Conservation (phyloP, 2,888 invertebrate species). For the Apodemia duryi region DNA sequence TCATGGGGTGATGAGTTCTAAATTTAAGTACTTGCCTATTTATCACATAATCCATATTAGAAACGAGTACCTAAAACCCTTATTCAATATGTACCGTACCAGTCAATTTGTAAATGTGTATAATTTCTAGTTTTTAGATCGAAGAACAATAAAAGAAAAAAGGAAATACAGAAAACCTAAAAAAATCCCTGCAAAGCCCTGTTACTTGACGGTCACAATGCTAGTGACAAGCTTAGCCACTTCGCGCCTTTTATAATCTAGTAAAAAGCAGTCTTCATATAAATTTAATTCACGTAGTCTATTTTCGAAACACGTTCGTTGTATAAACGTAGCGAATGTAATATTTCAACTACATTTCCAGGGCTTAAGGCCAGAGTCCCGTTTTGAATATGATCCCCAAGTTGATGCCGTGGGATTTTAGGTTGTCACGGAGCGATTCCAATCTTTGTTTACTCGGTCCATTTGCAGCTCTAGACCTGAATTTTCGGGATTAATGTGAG, state of each 20-base stretch:
- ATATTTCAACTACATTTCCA: slow-evolving; percentile 27
- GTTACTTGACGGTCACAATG: neutral
- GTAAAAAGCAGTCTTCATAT: neutral
- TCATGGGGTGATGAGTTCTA: no score
- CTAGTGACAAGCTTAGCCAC: neutral
- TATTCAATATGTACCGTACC: no score
- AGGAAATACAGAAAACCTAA: no score
- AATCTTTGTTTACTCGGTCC: slow-evolving; percentile 30
- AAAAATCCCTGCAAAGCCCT: neutral
- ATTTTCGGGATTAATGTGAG: slow-evolving; percentile 20
- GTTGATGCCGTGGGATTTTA: slow-evolving; percentile 30
- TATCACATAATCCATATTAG: no score
- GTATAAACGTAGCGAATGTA: slow-evolving; percentile 16
- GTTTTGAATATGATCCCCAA: slow-evolving; percentile 28
- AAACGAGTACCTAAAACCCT: no score
- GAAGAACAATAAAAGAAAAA: no score
- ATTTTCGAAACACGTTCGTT: slow-evolving; percentile 17
- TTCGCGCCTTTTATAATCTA: neutral
- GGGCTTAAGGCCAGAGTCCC: slow-evolving; percentile 28
- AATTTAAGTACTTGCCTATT: no score
- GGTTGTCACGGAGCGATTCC: slow-evolving; percentile 31
- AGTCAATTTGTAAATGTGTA: no score
- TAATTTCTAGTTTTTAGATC: no score
- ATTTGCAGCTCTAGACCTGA: slow-evolving; percentile 24
- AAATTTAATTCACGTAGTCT: slow-evolving; percentile 7